A percentile compares a stretch with the other conserved stretches of the same genome.
phyloP scores from a whole-genome alignment of 1,140 invertebrate genomes.

The Acyrthosiphon pisum region DNA sequence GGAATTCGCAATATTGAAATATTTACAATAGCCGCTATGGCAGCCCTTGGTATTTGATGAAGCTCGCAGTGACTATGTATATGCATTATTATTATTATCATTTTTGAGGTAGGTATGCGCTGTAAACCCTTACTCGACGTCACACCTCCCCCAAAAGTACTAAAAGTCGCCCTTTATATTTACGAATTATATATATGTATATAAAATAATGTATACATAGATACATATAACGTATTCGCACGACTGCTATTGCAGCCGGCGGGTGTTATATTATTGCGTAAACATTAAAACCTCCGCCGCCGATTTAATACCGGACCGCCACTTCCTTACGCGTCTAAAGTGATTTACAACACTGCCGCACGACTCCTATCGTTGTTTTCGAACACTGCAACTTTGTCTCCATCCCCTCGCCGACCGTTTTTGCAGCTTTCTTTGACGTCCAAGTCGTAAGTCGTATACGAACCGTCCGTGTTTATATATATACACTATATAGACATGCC shows the following conservation, averaged over 20 bases:
- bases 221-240: neutral
- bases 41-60: neutral
- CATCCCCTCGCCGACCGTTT: neutral
- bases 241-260: no score
- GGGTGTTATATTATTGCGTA: neutral
- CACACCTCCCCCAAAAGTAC: neutral
- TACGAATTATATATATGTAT: neutral
- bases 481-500: neutral
- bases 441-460: neutral
- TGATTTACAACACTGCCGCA: neutral
- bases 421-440: neutral
- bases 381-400: neutral
- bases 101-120: neutral
- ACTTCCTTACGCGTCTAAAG: neutral
- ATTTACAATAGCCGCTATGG: neutral
- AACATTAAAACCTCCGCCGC: neutral
- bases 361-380: neutral
- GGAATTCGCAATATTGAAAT: conserved; percentile 26
- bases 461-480: neutral
- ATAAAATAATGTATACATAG: no score
- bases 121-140: neutral
- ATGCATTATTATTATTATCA: neutral
- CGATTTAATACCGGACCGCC: conserved; percentile 31
- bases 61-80: neutral
- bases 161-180: conserved; percentile 11